A percentile compares a stretch with the other conserved stretches of the same genome.
Conservation (phyloP, 2,797 vertebrate genomes). For the Megalops cyprinoides region DNA sequence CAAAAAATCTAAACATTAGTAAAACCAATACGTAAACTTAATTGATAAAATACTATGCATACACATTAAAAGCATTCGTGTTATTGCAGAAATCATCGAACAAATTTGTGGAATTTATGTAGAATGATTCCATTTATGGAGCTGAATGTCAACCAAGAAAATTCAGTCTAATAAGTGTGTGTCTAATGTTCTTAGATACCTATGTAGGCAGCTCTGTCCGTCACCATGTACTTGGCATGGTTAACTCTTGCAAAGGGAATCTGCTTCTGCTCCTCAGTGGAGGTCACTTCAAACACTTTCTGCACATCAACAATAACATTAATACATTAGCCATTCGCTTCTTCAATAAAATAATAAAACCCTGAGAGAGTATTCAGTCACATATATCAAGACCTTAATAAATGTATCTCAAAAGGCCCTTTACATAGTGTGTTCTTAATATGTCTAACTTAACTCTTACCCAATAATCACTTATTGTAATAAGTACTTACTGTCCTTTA, state of each 20-base stretch:
- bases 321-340: not conserved
- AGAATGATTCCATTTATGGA: not conserved
- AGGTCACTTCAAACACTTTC: slow-evolving; percentile 75
- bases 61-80: not conserved
- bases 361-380: no score
- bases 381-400: no score
- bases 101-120: not conserved
- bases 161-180: not conserved
- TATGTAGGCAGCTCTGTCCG: slow-evolving; percentile 77
- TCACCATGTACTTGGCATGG: slow-evolving; percentile 84
- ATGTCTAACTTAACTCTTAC: no score
- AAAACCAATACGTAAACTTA: not conserved
- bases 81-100: not conserved
- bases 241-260: slow-evolving; percentile 78
- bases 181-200: slow-evolving; percentile 55
- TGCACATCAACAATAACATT: slow-evolving; percentile 47
- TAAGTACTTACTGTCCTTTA: no score
- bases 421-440: no score
- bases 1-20: not conserved
- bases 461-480: no score
- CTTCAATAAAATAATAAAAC: not conserved
- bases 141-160: not conserved
- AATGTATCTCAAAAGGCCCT: no score
- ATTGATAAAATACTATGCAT: not conserved
- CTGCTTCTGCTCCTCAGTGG: slow-evolving; percentile 59